Evolutionary conservation across 2,888 invertebrate species (phyloP).

Genomic region (Octodonta nipae): DNA sequence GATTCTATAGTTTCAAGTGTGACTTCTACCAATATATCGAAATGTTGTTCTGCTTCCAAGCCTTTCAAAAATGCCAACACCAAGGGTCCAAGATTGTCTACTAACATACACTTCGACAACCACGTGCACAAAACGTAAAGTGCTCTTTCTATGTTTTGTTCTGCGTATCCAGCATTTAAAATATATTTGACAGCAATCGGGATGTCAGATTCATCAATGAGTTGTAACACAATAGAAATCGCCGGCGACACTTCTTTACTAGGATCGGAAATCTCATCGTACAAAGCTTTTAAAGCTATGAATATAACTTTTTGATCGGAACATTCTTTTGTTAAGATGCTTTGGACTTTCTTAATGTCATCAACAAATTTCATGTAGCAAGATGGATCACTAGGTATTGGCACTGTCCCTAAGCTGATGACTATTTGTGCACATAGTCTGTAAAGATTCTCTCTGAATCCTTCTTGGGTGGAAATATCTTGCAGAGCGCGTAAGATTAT

Average conservation of each 20-base stretch:
- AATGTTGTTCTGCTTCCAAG: conserved; percentile 34
- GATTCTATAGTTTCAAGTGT: conserved; percentile 46
- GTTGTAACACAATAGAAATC: conserved; percentile 45
- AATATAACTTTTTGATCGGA: conserved; percentile 39
- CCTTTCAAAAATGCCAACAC: conserved; percentile 53
- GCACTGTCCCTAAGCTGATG: conserved; percentile 37
- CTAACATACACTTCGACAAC: conserved; percentile 49
- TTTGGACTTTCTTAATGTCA: conserved; percentile 28
- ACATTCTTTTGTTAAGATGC: conserved; percentile 29
- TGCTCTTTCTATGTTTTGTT: conserved; percentile 46
- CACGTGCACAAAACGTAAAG: conserved; percentile 54
- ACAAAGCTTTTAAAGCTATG: conserved; percentile 45
- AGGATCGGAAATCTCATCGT: conserved; percentile 43
- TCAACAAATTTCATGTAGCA: conserved; percentile 28
- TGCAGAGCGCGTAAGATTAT: conserved; percentile 41
- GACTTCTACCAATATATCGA: conserved; percentile 42
- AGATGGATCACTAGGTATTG: conserved; percentile 28
- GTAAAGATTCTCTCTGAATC: conserved; percentile 34
- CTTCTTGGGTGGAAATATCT: conserved; percentile 32
- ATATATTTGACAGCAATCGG: conserved; percentile 37
- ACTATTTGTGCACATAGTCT: conserved; percentile 42
- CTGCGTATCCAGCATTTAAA: conserved; percentile 30
- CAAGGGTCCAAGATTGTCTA: conserved; percentile 51
- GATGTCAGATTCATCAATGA: conserved; percentile 23
- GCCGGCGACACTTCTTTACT: conserved; percentile 42